Evolutionary conservation across 2,888 invertebrate genomes (phyloP), one percentile per base, ranked within the genome.

Genomic region (Arge pagana): DNA sequence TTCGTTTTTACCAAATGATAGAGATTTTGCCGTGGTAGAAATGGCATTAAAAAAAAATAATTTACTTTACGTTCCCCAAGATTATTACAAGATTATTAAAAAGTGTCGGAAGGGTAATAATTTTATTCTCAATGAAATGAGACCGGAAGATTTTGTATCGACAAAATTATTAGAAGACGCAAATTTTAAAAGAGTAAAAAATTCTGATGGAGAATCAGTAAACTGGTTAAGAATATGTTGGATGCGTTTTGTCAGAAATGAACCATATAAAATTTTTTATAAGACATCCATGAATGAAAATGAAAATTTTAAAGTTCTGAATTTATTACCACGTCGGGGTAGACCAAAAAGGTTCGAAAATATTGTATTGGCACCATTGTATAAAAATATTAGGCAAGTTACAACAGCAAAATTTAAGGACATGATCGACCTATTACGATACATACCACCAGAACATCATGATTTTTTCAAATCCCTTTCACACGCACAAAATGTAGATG

Each of bases 11-110:
- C 61, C 58, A 50, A 61, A 64, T 55, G 59, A 64, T 50, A 57
- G 53, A 56, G 58, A 62, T 60, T 66, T 64, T 62, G 60, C 48
- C 54, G 57, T 60, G 19, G 49, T 61, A 55, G 57, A 61, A 63
- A 61, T 58, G 54, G 48, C 57, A 50, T 58, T 64, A 55, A 58
- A 53, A 54, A 62, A 56, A 53, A 53, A n/a, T n/a, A n/a, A n/a
- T n/a, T n/a, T n/a, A n/a, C n/a, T n/a, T n/a, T n/a, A n/a, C 10
- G 39, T 48, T 3, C 52, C 54, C 36, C 54, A 54, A 50, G 50
- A 58, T 58, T 55, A 58, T 52, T 55, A 52, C 11, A 55, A 54
- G 4, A 40, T 58, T 48, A 55, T 55, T 4, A 50, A 55, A 57
- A 45, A 53, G 31, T 57, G 57, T 28, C 45, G 52, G 45, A 52